phyloP scores from a whole-genome alignment of 2,888 invertebrate genomes.

The Rhogogaster chlorosoma region DNA sequence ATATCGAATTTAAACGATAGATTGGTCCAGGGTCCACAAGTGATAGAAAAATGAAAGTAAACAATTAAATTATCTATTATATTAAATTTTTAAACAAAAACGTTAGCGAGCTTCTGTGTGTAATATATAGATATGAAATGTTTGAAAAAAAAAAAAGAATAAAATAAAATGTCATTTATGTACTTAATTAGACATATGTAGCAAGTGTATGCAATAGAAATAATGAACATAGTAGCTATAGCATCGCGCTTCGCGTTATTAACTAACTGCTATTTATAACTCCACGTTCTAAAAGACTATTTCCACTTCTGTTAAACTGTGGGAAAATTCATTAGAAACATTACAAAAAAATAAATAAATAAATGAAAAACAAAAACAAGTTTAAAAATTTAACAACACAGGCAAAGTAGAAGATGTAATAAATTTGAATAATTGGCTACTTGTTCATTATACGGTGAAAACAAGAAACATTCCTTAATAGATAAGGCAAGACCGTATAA shows the following conservation, averaged over 20 bases:
- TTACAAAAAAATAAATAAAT: neutral
- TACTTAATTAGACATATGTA: constrained; percentile 57
- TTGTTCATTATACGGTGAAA: constrained; percentile 19
- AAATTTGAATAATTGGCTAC: neutral
- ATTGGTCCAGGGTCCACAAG: constrained; percentile 67
- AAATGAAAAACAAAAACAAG: too few species aligned
- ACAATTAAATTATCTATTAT: constrained; percentile 56
- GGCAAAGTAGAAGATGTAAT: neutral
- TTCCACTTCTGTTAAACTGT: constrained; percentile 18
- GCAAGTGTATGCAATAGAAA: constrained; percentile 12
- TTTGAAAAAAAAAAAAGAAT: constrained; percentile 9
- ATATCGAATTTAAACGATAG: constrained; percentile 52
- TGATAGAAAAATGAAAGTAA: constrained; percentile 66
- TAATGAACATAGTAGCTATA: constrained; percentile 23
- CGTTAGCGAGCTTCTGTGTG: constrained; percentile 66
- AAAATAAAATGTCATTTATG: constrained; percentile 56
- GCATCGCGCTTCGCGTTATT: neutral
- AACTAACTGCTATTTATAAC: neutral
- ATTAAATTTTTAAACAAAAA: constrained; percentile 48
- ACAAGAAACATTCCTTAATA: constrained; percentile 33
- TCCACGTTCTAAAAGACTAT: neutral
- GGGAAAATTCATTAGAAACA: neutral
- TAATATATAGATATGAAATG: constrained; percentile 61
- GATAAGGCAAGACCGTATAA: constrained; percentile 17
- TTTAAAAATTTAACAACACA: neutral